These are phyloP conservation scores for Metacarcinus magister DNA, from an alignment of 2,888 invertebrate species.

Conservation along the genomic window DNA sequence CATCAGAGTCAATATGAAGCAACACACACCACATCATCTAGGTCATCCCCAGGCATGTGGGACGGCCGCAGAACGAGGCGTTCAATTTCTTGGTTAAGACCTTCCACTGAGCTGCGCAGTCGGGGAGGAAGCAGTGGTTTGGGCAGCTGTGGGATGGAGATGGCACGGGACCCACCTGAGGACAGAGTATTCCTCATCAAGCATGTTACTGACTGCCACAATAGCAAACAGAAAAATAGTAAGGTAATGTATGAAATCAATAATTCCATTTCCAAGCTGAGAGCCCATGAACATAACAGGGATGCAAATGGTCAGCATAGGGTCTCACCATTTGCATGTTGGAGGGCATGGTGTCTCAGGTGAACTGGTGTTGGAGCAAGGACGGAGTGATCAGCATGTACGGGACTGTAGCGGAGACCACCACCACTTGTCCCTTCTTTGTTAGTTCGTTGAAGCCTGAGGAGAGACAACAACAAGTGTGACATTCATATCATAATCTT, in stretches of 20 bases:
- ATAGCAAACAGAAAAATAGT: neutral
- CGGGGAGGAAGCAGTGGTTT: constrained; percentile 84
- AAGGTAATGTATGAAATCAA: neutral
- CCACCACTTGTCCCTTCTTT: constrained; percentile 83
- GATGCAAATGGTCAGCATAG: neutral
- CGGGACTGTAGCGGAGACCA: constrained; percentile 85
- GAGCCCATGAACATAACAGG: neutral
- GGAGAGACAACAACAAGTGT: constrained; percentile 38
- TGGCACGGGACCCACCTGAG: constrained; percentile 79
- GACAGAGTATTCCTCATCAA: neutral
- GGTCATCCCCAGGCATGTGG: constrained; percentile 84
- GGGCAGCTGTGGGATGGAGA: constrained; percentile 80
- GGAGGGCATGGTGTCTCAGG: constrained; percentile 78
- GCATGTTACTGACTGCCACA: neutral
- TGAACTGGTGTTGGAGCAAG: constrained; percentile 82
- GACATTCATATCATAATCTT: neutral
- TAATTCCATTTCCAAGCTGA: neutral
- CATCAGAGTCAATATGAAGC: neutral
- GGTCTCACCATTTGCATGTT: constrained; percentile 76
- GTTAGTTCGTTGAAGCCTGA: constrained; percentile 83
- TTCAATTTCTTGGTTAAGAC: constrained; percentile 94
- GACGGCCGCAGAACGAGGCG: constrained; percentile 88
- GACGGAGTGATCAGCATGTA: constrained; percentile 87
- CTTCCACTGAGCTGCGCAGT: constrained; percentile 93
- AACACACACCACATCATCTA: constrained; percentile 83